Conservation (phyloP, 2,797 vertebrate genomes). For the Hoplostethus atlanticus region DNA sequence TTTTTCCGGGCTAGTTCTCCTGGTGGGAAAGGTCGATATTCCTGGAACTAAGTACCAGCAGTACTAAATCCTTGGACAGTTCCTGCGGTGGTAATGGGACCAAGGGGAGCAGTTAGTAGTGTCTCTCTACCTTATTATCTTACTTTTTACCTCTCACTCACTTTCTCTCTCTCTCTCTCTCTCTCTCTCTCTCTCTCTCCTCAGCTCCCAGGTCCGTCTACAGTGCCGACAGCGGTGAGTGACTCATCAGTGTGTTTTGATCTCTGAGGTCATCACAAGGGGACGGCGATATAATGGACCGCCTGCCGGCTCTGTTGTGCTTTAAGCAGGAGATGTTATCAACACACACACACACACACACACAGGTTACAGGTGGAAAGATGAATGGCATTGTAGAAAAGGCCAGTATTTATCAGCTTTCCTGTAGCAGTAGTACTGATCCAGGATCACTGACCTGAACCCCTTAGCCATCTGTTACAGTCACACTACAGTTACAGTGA, state of each 20-base stretch:
- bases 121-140: background rate
- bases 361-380: constrained; percentile 43
- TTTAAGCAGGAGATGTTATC: constrained; percentile 55
- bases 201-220: constrained; percentile 90
- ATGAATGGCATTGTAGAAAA: constrained; percentile 30
- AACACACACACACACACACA: constrained; percentile 10
- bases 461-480: constrained; percentile 34
- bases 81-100: background rate
- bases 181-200: constrained; percentile 50
- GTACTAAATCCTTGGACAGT: too few relatives aligned
- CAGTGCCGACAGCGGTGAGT: constrained; percentile 93
- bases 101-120: background rate
- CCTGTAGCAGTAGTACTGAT: constrained; percentile 25
- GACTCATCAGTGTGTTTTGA: constrained; percentile 49
- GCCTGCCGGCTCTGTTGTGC: constrained; percentile 33
- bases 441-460: constrained; percentile 34
- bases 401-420: constrained; percentile 39
- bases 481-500: background rate
- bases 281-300: background rate
- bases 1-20: too few relatives aligned
- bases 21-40: too few relatives aligned
- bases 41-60: too few relatives aligned
- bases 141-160: background rate
- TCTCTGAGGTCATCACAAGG: constrained; percentile 53
- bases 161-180: background rate